Conservation (phyloP, 2,888 invertebrate genomes). For the Pollenia amentaria region DNA sequence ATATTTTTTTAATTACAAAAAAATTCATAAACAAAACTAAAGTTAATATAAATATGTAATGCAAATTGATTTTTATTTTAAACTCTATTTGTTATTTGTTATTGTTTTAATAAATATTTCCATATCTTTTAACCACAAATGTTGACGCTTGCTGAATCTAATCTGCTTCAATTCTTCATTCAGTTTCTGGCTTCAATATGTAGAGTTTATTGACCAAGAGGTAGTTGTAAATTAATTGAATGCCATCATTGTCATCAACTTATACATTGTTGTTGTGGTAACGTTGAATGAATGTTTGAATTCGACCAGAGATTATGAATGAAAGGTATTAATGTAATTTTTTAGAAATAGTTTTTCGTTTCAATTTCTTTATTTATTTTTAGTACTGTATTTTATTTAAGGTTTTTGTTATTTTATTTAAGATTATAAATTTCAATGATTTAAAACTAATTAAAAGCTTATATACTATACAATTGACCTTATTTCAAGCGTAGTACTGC, state of each 20-base stretch:
- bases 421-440: neutral
- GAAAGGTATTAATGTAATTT: neutral
- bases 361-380: neutral
- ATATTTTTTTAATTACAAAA: neutral
- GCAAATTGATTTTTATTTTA: neutral
- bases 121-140: conserved; percentile 10
- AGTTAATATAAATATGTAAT: neutral
- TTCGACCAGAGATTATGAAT: neutral
- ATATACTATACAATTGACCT: neutral
- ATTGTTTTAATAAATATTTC: neutral
- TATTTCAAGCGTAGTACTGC: neutral
- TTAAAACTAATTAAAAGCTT: neutral
- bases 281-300: conserved; percentile 9
- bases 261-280: neutral
- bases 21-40: neutral
- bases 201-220: conserved; percentile 33
- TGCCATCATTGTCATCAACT: conserved; percentile 20
- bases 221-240: conserved; percentile 10
- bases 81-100: neutral
- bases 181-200: conserved; percentile 1
- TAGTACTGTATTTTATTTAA: neutral
- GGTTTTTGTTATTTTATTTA: neutral
- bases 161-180: conserved; percentile 26
- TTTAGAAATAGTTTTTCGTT: neutral
- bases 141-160: neutral